These are phyloP conservation scores for Stegodyphus mimosarum DNA, from an alignment of 1,140 invertebrate genomes.

Conservation along the genomic window DNA sequence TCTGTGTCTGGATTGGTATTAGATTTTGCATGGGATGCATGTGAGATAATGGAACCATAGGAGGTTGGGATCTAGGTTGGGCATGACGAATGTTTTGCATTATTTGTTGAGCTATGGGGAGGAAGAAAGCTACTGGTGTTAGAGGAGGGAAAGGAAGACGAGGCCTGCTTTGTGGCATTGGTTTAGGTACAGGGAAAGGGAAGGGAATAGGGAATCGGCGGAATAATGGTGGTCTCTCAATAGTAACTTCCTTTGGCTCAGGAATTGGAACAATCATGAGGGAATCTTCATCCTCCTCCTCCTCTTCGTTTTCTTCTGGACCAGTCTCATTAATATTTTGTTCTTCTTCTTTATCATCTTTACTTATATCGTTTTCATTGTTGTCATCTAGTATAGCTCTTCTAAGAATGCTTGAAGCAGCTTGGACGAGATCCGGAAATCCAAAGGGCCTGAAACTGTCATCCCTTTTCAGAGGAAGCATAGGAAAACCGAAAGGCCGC, in stretches of 20 bases:
- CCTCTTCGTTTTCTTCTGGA: slow-evolving; percentile 25
- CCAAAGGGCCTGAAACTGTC: slow-evolving; percentile 42
- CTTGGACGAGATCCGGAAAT: slow-evolving; percentile 50
- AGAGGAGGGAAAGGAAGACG: slow-evolving; percentile 53
- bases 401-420: slow-evolving; percentile 45
- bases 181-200: slow-evolving; percentile 12
- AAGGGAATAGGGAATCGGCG: slow-evolving; percentile 47
- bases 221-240: slow-evolving; percentile 45
- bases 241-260: slow-evolving; percentile 32
- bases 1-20: slow-evolving; percentile 41
- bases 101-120: slow-evolving; percentile 53
- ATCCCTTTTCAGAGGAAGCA: slow-evolving; percentile 41
- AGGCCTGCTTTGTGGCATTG: slow-evolving; percentile 19
- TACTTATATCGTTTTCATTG: slow-evolving; percentile 39
- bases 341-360: slow-evolving; percentile 55
- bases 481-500: slow-evolving; percentile 57
- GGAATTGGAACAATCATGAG: slow-evolving; percentile 57
- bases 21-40: slow-evolving; percentile 34
- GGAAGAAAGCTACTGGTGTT: slow-evolving; percentile 54
- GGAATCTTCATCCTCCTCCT: slow-evolving; percentile 47
- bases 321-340: slow-evolving; percentile 15
- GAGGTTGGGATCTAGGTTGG: slow-evolving; percentile 34
- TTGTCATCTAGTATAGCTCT: slow-evolving; percentile 53
- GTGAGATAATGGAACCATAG: slow-evolving; percentile 28
- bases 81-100: slow-evolving; percentile 47